Evolutionary conservation across 2,797 vertebrate genomes (phyloP), one percentile per base, ranked within the genome.

Genomic region (Champsocephalus esox): DNA sequence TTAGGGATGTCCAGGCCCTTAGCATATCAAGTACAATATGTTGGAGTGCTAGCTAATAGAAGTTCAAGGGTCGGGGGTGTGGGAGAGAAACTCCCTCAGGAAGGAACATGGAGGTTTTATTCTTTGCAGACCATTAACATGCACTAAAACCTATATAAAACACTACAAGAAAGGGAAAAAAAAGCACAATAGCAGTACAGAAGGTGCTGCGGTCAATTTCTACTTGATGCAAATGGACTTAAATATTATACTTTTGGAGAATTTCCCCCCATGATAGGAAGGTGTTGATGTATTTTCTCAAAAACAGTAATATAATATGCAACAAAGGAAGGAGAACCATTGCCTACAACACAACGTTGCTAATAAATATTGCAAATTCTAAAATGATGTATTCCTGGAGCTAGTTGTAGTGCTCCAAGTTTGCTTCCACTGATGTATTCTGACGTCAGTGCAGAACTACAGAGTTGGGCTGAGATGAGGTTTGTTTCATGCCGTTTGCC

Each of bases 241-340:
- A 34, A 59, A 67, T 75, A 82, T 76, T 79, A 66, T 12, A 28
- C 10, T 19, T 59, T 14, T 72, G n/a, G 14, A 69, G 21, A 17
- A 69, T 70, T 66, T 66, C 61, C 45, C 34, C 66, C 19, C 2
- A 21, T 71, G 45, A 75, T 62, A 19, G 0, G 3, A 63, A 41
- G 19, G 17, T 66, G 28, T 57, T 48, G 21, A 69, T 73, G 55
- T 65, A 54, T 67, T 75, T 66, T 55, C 38, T 81, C 41, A 66
- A 16, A 61, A 59, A 62, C 2, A 4, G 14, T 60, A 17, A 54
- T 43, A 60, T 64, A 3, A 46, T 51, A 57, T 66, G 24, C 8
- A 51, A 49, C 9, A 13, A 70, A 60, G 3, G 5, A 9, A 60
- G 5, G 46, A 14, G 34, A 38, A 4, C 2, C 3, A 52, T 12